Evolutionary conservation across 2,888 invertebrate genomes (phyloP), one percentile per base, ranked within the genome.

Genomic region (Netelia fuscicornis): DNA sequence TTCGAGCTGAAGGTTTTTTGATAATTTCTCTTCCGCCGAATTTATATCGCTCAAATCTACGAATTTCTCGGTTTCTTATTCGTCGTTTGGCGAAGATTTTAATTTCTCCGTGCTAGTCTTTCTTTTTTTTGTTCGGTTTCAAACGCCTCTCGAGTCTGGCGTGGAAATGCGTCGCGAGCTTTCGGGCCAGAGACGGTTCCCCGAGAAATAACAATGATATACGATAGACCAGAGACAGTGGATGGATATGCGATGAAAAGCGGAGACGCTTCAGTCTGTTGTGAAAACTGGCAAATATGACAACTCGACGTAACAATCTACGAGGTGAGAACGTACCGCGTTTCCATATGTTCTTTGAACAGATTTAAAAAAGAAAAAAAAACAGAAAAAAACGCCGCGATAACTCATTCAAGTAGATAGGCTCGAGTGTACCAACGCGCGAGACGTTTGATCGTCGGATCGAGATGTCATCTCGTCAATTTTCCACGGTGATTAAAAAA

Each of bases 151-250:
- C 25, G 23, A n/a, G 56, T 65, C 70, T 68, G 48, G 70, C 52
- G 64, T 75, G 64, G 75, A 75, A 80, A 75, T 70, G 42, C 79
- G 42, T 2, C 8, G 48, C 17, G 56, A 71, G 62, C 60, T 78
- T 83, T 58, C 48, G 30, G 37, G 60, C 70, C 42, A 48, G 23
- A 70, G 37, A 62, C 44, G 70, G 44, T 62, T 65, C 42, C 48
- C 9, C 17, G 48, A 9, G 52, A 64, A 71, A 83, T 76, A 80
- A 83, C 70, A 79, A 70, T 80, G 71, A 84, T 80, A 76, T 72
- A 84, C 60, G 74, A 68, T 52, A 20, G 20, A 20, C 56, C 56
- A 56, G 9, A 3, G 60, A 23, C 25, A 30, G 30, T 30, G 6
- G 30, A 30, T 30, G 30, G 23, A 20, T 10, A 13, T 2, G 48